Base-by-base conservation (phyloP, 2,888 invertebrate genomes). In the Cheilosia vulpina region DNA sequence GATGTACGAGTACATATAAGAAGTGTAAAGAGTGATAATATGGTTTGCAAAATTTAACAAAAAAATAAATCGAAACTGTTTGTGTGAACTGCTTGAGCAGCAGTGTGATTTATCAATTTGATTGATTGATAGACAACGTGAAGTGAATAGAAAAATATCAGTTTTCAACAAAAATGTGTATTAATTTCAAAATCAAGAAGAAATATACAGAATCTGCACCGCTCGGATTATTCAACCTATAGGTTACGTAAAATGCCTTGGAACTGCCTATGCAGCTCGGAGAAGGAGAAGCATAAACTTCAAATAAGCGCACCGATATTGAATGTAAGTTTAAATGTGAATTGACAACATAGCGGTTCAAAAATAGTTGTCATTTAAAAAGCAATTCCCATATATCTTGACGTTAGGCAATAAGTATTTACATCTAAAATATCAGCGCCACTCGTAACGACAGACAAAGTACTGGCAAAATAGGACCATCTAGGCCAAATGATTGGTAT, bases 251-350 rank as follows among this genome's bases (percentile, higher is more conserved):
- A 80, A 80, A 85, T 85, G 84, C 84, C 84, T 80, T 85, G 84
- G 84, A 85, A 80, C 60, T 85, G 84, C 68, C 55, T 85, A 76
- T 85, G 84, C 80, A 85, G 84, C 80, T 85, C 84, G 76, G 84
- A 85, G 55, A 85, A 85, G 31, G 57, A 80, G 31, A 76, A 65
- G 53, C 80, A 85, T 65, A 85, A 80, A 43, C 84, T 80, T 24
- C 66, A 85, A 43, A 85, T 85, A 21, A 85, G 84, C 68, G 84
- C 84, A 15, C 84, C 84, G 38, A 85, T 85, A 52, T 76, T 85
- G 19, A 85, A 80, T 72, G 84, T 84, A 55, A 84, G 84, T 79
- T 19, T 41, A 34, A 27, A 24, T 34, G 34, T 41, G 17, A 27
- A 5, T 47, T n/a, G 24, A 47, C 45, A 38, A 13, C 34, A 38